These are phyloP conservation scores for Tineola bisselliella DNA, from an alignment of 2,888 invertebrate species.

Conservation along the genomic window DNA sequence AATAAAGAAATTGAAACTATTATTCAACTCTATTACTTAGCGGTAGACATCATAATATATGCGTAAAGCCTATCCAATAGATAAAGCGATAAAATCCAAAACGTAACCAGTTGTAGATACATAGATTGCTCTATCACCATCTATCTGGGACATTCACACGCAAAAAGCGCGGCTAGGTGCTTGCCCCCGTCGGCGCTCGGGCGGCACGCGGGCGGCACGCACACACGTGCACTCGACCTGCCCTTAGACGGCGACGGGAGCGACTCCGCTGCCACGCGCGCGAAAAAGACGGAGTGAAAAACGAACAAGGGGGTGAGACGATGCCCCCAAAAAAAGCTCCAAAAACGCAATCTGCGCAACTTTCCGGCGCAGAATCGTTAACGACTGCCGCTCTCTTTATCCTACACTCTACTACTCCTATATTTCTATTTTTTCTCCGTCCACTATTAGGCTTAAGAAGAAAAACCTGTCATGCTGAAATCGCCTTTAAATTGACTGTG, in stretches of 20 bases:
- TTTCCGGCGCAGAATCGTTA: slow-evolving; percentile 70
- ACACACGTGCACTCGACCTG: slow-evolving; percentile 25
- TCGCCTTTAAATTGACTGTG: not conserved
- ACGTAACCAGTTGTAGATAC: not conserved
- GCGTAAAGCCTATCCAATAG: not conserved
- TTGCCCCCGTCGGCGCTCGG: slow-evolving; percentile 34
- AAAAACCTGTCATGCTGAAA: not conserved
- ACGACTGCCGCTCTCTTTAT: slow-evolving; percentile 68
- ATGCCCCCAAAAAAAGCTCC: slow-evolving; percentile 69
- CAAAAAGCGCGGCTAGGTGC: slow-evolving; percentile 34
- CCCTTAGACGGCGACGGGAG: slow-evolving; percentile 30
- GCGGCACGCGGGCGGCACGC: slow-evolving; percentile 40
- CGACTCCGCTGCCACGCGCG: slow-evolving; percentile 36
- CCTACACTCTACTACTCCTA: slow-evolving; percentile 64
- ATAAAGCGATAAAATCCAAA: not conserved
- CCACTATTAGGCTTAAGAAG: slow-evolving; percentile 59
- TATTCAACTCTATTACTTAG: not conserved
- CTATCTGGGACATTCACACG: slow-evolving; percentile 61
- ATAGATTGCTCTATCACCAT: not conserved
- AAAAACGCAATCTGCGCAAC: slow-evolving; percentile 70
- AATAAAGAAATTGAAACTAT: no score
- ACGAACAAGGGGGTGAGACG: slow-evolving; percentile 63
- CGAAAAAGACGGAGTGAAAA: slow-evolving; percentile 65
- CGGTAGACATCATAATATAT: not conserved
- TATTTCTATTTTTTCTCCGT: slow-evolving; percentile 67